phyloP scores from a whole-genome alignment of 2,888 invertebrate genomes.

The Hipparchia sbordonii region DNA sequence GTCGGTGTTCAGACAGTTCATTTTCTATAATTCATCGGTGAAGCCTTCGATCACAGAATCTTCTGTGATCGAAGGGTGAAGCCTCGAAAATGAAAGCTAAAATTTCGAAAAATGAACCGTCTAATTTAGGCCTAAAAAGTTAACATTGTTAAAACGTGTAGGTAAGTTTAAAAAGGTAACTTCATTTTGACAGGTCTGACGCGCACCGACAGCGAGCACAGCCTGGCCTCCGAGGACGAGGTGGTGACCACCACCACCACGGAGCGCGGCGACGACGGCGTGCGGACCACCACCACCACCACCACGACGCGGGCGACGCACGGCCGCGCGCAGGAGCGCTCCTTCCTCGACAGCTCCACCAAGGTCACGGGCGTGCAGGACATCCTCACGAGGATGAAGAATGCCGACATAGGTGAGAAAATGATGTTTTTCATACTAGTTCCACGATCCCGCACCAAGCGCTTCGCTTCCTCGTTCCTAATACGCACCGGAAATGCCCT shows the following conservation, averaged over 20 bases:
- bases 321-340: slow-evolving; percentile 62
- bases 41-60: too few species aligned
- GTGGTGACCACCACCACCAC: slow-evolving; percentile 53
- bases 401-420: slow-evolving; percentile 85
- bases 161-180: neutral
- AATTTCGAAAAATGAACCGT: too few species aligned
- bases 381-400: slow-evolving; percentile 89
- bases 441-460: neutral
- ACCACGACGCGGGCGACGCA: slow-evolving; percentile 47
- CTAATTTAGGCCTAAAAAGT: too few species aligned
- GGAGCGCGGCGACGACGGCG: slow-evolving; percentile 53
- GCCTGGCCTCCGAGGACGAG: slow-evolving; percentile 67
- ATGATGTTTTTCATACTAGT: too few species aligned
- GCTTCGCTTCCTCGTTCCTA: too few species aligned
- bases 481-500: too few species aligned
- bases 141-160: neutral
- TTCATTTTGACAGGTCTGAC: slow-evolving; percentile 51
- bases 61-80: too few species aligned
- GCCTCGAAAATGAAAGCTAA: too few species aligned
- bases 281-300: slow-evolving; percentile 54
- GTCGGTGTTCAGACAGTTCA: too few species aligned
- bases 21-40: too few species aligned
- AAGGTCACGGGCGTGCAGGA: slow-evolving; percentile 90
- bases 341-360: slow-evolving; percentile 88
- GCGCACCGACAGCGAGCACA: slow-evolving; percentile 72